Base-by-base conservation (phyloP, 2,797 vertebrate genomes). In the Serranus cabrilla region DNA sequence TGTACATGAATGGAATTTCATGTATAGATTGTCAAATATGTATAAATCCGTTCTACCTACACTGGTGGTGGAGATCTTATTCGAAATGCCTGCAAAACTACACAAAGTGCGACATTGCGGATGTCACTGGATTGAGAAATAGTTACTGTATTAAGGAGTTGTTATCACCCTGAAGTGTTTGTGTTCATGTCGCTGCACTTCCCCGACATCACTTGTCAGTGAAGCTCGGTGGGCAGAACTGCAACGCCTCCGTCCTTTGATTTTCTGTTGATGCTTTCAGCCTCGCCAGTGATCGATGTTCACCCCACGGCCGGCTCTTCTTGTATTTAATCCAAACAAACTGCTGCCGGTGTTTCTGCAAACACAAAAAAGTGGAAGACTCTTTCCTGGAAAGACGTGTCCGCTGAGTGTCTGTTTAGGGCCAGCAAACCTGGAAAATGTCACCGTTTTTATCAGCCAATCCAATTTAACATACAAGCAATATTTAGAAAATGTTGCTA, bases 251-350 rank as follows among this genome's bases (percentile, higher is more conserved):
- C 10, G 2, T 13, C 18, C 45, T 27, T 16, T 13, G 49, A 23
- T 57, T 20, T 57, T 61, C 27, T 13, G 18, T 51, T 25, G 14
- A 10, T n/a, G 47, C 7, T 7, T 46, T 18, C 23, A 3, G 21
- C 31, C 40, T 10, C 2, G 5, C 18, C 6, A 23, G 25, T 71
- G 61, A 83, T 76, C n/a, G 37, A 76, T 70, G 52, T 31, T 37
- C 51, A 10, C 37, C 39, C 62, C 37, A 16, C 3, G 5, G 43
- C 50, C 55, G 3, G 49, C 13, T 61, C 34, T n/a, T 59, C 51
- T 57, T 70, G 58, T 80, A 3, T 76, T 58, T 61, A 67, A 50
- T 67, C 39, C 40, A 82, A 65, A 78, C 69, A 74, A 60, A 46
- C 49, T 17, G 57, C 79, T 59, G 51, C 61, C 39, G 46, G 46